These are phyloP conservation scores for Hydrotaea cyrtoneurina DNA, from an alignment of 2,888 invertebrate species.

Conservation along the genomic window DNA sequence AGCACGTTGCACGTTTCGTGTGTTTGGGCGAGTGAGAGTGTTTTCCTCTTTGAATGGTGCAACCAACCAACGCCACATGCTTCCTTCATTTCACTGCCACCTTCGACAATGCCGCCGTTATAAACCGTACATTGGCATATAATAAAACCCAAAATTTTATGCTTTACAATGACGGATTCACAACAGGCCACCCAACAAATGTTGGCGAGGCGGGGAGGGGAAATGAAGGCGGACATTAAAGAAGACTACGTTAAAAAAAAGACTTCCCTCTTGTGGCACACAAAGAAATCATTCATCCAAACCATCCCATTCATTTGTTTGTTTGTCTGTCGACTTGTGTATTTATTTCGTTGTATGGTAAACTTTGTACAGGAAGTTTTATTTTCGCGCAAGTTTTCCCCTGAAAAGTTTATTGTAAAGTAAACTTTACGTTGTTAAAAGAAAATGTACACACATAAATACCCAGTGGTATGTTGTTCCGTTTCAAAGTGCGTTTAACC, in stretches of 20 bases:
- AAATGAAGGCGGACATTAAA: background rate
- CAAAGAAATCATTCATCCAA: background rate
- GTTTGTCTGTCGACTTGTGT: background rate
- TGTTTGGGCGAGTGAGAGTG: background rate
- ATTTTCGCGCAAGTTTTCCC: constrained; percentile 18
- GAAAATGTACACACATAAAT: background rate
- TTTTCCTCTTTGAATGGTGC: constrained; percentile 43
- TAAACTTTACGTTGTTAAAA: constrained; percentile 1
- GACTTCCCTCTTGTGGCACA: constrained; percentile 30
- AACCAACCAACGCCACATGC: constrained; percentile 56
- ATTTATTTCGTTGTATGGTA: constrained; percentile 22
- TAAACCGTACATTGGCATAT: background rate
- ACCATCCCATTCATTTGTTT: constrained; percentile 7
- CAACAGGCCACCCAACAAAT: background rate
- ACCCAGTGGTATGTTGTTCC: background rate
- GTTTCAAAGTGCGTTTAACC: background rate
- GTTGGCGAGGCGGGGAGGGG: background rate
- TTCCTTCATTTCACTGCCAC: constrained; percentile 23
- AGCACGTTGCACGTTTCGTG: constrained; percentile 47
- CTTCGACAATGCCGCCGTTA: background rate
- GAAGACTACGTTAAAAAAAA: constrained; percentile 17
- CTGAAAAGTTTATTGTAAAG: constrained; percentile 37
- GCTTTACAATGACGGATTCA: constrained; percentile 57
- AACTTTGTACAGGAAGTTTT: constrained; percentile 62
- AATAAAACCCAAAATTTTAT: constrained; percentile 52